phyloP scores from a whole-genome alignment of 2,888 invertebrate species.

The Argyra leucocephala region DNA sequence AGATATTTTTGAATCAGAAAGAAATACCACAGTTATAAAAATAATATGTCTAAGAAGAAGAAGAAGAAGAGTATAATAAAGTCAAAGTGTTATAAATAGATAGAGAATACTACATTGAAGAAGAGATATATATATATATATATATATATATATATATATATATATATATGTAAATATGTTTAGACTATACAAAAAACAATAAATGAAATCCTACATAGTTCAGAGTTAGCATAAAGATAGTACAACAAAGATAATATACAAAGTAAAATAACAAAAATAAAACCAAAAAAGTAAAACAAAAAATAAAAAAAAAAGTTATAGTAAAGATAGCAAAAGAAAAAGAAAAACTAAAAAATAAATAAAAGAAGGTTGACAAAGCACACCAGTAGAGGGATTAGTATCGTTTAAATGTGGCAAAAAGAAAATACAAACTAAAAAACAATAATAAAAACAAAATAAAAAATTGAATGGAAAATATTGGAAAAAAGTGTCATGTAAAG shows the following conservation, averaged over 20 bases:
- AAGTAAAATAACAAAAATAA: slow-evolving; percentile 1
- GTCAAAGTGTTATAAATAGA: slow-evolving; percentile 17
- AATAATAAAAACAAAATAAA: background rate
- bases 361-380: background rate
- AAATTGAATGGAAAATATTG: background rate
- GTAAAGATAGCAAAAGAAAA: slow-evolving; percentile 18
- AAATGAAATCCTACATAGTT: no score
- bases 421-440: background rate
- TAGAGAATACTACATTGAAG: slow-evolving; percentile 4
- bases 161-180: no score
- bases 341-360: background rate
- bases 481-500: background rate
- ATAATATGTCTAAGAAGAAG: no score
- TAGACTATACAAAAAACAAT: slow-evolving; percentile 18
- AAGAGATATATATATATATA: slow-evolving; percentile 15
- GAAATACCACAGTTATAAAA: slow-evolving; percentile 14
- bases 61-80: background rate
- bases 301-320: slow-evolving; percentile 19
- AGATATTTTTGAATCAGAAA: slow-evolving; percentile 16
- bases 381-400: slow-evolving; percentile 1
- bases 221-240: slow-evolving; percentile 21
- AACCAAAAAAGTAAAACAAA: slow-evolving; percentile 18
- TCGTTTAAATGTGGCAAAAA: slow-evolving; percentile 1
- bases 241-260: slow-evolving; percentile 22
- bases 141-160: no score